Base-by-base conservation (phyloP, 30 jellyfish, hydroid and myxozoan genomes). In the Aurelia aurita complex sp. Pacific region DNA sequence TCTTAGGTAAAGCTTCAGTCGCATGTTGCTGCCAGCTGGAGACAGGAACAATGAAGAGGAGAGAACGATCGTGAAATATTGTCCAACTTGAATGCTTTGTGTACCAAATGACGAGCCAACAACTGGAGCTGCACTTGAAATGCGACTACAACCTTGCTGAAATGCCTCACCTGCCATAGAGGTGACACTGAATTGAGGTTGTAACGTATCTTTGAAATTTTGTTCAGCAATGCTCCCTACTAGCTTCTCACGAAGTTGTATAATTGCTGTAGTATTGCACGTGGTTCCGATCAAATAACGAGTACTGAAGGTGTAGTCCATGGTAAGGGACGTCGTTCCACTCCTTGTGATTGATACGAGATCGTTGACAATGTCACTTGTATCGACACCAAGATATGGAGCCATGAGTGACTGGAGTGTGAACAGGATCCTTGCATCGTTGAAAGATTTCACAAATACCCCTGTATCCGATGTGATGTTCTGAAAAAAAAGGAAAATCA, bases 1-100 rank as follows among this genome's bases (percentile, higher is more conserved):
- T 40, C 90, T 80, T 29, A 92, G 69, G n/a, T 77, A 51, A 62
- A 87, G 71, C 34, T 66, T 42, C 69, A 92, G 15, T 32, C 70
- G 77, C 98, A 92, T 92, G 64, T 59, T 59, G 35, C 85, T 76
- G 16, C 85, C 98, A 40, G 90, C 53, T 1, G 98, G 98, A 5
- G 98, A 61, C 51, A 7, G 88, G 73, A 92, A 92, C 61, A 79
- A 32, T 5, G 76, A 57, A 64, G 88, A 43, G 0, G 97, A 79
- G 35, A 92, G 51, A 33, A 74, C n/a, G 76, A 65, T 55, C 5
- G 96, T 60, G 67, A 87, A 87, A 50, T 80, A 83, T 36, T 61
- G 91, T 4, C 98, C 97, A 35, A 71, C 70, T 42, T 62, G 64
- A 10, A 86, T 35, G 42, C 18, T 67, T 51, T 35, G 66, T 15